Conservation (phyloP, 2,113 vertebrate species). For the Calypte anna region DNA sequence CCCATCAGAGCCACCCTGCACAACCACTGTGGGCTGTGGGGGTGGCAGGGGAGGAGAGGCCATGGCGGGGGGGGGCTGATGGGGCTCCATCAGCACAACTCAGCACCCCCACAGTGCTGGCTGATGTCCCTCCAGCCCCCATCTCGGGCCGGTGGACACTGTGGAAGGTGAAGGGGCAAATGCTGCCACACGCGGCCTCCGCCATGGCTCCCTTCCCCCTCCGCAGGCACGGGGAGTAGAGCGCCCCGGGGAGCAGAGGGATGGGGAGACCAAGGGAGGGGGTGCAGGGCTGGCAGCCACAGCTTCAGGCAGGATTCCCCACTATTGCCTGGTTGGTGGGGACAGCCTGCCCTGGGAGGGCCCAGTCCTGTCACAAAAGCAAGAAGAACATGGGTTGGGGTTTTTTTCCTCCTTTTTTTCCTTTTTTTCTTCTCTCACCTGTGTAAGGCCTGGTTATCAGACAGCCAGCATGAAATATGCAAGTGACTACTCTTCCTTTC, state of each 20-base stretch:
- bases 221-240: neutral
- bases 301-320: neutral
- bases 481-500: neutral
- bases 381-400: neutral
- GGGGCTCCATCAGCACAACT: neutral
- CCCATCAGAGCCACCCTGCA: neutral
- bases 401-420: neutral
- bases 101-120: too few species aligned
- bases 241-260: too few species aligned
- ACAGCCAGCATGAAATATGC: neutral
- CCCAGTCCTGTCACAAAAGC: neutral
- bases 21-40: accelerated
- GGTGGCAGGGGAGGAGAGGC: neutral
- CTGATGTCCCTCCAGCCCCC: accelerated
- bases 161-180: neutral
- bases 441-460: neutral
- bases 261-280: neutral
- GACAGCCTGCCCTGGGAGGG: neutral
- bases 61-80: accelerated
- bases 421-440: accelerated
- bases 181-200: accelerated
- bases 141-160: accelerated
- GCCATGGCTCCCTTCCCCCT: neutral
- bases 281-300: accelerated
- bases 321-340: neutral